These are phyloP conservation scores for Pogonocichla stellata DNA, from an alignment of 2,113 vertebrate genomes.

Conservation along the genomic window DNA sequence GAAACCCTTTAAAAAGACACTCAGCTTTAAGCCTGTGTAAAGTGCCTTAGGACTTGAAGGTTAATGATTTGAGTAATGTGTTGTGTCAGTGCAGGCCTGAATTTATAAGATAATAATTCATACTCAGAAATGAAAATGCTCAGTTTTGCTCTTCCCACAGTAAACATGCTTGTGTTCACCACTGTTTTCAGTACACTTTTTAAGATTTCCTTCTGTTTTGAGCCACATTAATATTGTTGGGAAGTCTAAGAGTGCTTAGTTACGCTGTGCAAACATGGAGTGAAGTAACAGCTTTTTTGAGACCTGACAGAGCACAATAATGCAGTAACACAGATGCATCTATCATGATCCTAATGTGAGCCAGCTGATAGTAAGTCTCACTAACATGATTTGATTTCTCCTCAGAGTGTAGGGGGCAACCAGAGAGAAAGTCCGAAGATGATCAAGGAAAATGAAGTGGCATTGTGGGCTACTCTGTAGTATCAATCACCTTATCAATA, in stretches of 20 bases:
- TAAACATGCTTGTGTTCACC: background rate
- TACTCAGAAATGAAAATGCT: background rate
- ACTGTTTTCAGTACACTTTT: background rate
- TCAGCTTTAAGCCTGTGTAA: background rate
- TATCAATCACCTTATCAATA: fast-evolving
- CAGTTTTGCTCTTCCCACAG: background rate
- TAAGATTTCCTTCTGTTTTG: background rate
- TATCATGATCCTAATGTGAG: background rate
- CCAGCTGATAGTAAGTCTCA: background rate
- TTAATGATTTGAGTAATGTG: background rate
- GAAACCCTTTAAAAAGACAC: background rate
- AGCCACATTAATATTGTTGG: background rate
- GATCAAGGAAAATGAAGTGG: background rate
- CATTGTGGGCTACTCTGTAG: background rate
- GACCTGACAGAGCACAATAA: background rate
- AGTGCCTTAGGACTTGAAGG: background rate
- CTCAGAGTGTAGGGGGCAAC: background rate
- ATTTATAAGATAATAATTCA: background rate
- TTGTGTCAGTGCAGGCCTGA: background rate
- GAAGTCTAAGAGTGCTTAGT: background rate
- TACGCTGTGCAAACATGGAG: fast-evolving
- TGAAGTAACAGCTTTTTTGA: background rate
- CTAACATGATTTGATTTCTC: background rate
- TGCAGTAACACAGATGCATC: background rate
- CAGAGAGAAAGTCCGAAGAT: background rate